Base-by-base conservation (phyloP, 2,113 vertebrate species). In the Craseonycteris thonglongyai region DNA sequence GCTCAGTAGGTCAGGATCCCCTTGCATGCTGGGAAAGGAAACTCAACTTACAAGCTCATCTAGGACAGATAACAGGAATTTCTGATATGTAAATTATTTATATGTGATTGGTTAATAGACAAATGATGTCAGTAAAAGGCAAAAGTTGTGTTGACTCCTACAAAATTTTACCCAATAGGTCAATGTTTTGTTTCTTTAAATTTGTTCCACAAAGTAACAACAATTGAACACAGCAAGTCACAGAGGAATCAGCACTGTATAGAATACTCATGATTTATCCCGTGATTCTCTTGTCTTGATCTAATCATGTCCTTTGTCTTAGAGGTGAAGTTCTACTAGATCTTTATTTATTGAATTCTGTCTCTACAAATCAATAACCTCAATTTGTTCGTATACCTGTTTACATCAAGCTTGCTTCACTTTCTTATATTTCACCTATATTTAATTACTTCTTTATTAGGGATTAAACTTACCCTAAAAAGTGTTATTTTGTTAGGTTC, bases 281-380 rank as follows among this genome's bases (percentile, higher is more conserved):
- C 24, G 6, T n/a, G 83, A 54, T 45, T 79, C 45, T 71, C 47
- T 49, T 78, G 6, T 83, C 69, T 83, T 49, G 22, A 90, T 58
- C 68, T 82, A 87, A 28, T 24, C 65, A 18, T 28, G 7, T 65
- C 28, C 15, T 91, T 76, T 47, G 28, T 61, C 74, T 86, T 47
- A 45, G 15, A 56, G 69, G 45, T 68, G 19, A 22, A 84, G 54
- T 72, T 82, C 5, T 86, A 89, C 40, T 45, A 47, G 40, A 72
- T 40, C 26, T 94, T 63, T 76, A 18, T 63, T 61, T 83, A 81
- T 56, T 81, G 68, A 96, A 82, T 92, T 92, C 30, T 91, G n/a
- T 71, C 30, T 79, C 69, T 56, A 75, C 35, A 68, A 65, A 71
- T 81, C 35, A 65, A 51, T 51, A 83, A 33, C 16, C 28, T 24